Percentiles rank a stretch among this genome's conserved stretches.
Conservation (phyloP, 1,140 invertebrate genomes). For the Caerostris darwini region DNA sequence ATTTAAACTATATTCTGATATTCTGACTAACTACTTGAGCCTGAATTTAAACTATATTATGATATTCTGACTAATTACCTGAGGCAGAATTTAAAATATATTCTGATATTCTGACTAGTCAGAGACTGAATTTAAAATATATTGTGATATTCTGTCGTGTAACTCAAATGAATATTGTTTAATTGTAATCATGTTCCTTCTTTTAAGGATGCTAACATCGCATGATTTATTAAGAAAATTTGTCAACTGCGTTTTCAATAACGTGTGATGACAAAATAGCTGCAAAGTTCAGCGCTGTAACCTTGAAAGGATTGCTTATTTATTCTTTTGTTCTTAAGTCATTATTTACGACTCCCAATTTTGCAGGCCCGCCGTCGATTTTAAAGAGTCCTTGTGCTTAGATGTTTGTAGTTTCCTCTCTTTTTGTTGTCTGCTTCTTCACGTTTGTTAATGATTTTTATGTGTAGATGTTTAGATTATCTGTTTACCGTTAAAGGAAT, state of each 20-base stretch:
- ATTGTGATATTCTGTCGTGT: too few species aligned
- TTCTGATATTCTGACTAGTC: too few species aligned
- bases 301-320: neutral
- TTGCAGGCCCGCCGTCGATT: neutral
- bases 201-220: neutral
- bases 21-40: too few species aligned
- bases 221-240: neutral
- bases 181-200: neutral
- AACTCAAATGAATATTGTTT: too few species aligned
- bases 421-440: neutral
- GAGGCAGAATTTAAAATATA: too few species aligned
- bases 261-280: neutral
- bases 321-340: constrained; percentile 3
- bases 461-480: neutral
- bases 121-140: too few species aligned
- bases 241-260: neutral
- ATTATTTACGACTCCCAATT: neutral
- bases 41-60: too few species aligned
- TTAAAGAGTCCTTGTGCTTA: neutral
- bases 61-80: too few species aligned
- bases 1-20: too few species aligned
- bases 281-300: neutral
- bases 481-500: too few species aligned
- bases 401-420: neutral
- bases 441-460: neutral